phyloP scores from a whole-genome alignment of 2,797 vertebrate species.

The Harpagifer antarcticus region DNA sequence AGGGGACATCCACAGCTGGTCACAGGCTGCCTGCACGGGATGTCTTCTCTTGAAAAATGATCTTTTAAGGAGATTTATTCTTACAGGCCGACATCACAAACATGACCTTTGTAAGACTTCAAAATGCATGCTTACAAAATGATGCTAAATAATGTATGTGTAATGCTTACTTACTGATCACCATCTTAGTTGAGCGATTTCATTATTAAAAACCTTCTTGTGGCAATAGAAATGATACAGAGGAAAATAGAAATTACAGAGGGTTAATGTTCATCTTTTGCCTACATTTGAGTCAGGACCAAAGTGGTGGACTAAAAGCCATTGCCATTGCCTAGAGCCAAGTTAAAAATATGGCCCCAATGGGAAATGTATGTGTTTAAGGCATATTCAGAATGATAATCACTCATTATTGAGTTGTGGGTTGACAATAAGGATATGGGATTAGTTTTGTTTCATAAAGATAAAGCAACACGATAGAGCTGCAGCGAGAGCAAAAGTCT shows the following conservation, averaged over 20 bases:
- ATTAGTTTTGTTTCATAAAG: too few species aligned
- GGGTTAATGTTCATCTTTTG: too few species aligned
- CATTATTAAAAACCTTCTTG: too few species aligned
- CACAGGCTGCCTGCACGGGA: background rate
- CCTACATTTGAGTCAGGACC: background rate
- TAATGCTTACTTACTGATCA: conserved; percentile 2
- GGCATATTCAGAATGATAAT: background rate
- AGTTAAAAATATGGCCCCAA: background rate
- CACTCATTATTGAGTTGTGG: background rate
- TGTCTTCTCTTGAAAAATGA: background rate
- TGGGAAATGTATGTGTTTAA: background rate
- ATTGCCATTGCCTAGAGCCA: background rate
- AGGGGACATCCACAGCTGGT: background rate
- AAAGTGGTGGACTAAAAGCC: background rate
- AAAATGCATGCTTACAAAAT: background rate
- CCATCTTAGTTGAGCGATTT: background rate
- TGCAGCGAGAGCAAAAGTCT: too few species aligned
- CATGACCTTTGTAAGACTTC: background rate
- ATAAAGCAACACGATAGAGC: too few species aligned
- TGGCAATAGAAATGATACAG: too few species aligned
- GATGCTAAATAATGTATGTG: background rate
- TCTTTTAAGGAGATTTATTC: background rate
- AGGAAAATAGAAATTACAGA: too few species aligned
- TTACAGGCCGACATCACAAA: background rate
- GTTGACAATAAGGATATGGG: background rate